Percentiles rank a stretch among this genome's conserved stretches.
Conservation (phyloP, 2,797 vertebrate species). For the Gephyroberyx darwinii region DNA sequence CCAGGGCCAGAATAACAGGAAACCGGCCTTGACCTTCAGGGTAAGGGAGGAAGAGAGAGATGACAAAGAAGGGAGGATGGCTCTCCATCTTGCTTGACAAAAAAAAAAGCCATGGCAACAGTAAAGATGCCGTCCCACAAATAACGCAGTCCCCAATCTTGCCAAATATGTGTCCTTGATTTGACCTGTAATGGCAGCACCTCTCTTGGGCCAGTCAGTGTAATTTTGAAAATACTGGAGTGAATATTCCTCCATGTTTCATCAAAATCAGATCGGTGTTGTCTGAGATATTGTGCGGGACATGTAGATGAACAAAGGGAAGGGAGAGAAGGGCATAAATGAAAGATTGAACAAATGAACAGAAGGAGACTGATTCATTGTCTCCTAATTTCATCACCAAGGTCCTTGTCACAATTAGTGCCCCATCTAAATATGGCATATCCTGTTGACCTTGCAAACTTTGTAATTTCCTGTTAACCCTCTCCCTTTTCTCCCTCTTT, state of each 20-base stretch:
- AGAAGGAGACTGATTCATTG: neutral
- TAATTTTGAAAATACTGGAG: too few relatives aligned
- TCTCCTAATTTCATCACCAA: slow-evolving; percentile 12
- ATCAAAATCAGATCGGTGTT: too few relatives aligned
- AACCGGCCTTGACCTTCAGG: slow-evolving; percentile 71
- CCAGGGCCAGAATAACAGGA: slow-evolving; percentile 78
- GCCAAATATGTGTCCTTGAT: slow-evolving; percentile 23
- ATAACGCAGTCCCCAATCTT: neutral
- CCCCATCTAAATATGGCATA: slow-evolving; percentile 77
- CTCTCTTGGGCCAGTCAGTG: too few relatives aligned
- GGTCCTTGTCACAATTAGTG: slow-evolving; percentile 65
- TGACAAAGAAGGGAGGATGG: slow-evolving; percentile 33
- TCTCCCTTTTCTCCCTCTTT: slow-evolving; percentile 30
- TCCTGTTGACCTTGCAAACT: slow-evolving; percentile 75
- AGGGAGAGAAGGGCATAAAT: neutral
- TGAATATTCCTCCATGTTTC: too few relatives aligned
- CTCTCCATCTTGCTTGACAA: slow-evolving; percentile 49
- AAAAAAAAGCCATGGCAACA: slow-evolving; percentile 30
- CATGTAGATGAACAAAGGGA: too few relatives aligned
- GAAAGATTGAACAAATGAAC: slow-evolving; percentile 14
- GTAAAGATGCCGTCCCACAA: slow-evolving; percentile 2
- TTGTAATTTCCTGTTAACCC: slow-evolving; percentile 68
- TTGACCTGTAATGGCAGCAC: neutral
- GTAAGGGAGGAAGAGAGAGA: slow-evolving; percentile 29
- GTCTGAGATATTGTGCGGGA: too few relatives aligned